These are phyloP conservation scores for Pelosia muscerda DNA, from an alignment of 2,888 invertebrate species.

Conservation along the genomic window DNA sequence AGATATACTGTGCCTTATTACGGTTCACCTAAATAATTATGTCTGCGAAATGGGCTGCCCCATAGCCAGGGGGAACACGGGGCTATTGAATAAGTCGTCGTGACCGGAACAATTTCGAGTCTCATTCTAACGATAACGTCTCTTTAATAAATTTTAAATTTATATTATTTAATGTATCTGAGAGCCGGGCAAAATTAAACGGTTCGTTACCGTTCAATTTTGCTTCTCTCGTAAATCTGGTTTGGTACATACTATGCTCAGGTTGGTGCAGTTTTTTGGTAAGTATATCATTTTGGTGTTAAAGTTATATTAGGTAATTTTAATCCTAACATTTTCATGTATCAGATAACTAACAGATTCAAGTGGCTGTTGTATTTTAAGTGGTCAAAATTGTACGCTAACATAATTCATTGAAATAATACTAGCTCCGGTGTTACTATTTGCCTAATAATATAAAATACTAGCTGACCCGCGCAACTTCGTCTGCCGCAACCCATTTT, in stretches of 20 bases:
- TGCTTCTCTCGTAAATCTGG: neutral
- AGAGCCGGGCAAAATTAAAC: neutral
- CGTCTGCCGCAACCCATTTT: too few species aligned
- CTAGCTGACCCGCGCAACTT: too few species aligned
- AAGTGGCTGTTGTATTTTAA: too few species aligned
- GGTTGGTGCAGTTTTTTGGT: neutral
- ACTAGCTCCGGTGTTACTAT: too few species aligned
- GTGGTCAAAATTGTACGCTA: too few species aligned
- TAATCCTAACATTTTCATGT: too few species aligned
- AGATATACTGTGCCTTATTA: neutral
- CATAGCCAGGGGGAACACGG: neutral
- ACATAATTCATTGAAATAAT: too few species aligned
- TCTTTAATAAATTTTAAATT: conserved; percentile 5
- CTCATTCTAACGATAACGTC: neutral
- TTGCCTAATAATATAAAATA: too few species aligned
- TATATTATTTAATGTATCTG: conserved; percentile 10
- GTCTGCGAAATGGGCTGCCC: conserved; percentile 1
- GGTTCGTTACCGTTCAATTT: neutral
- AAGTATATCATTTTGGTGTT: neutral
- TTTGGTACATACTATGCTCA: too few species aligned
- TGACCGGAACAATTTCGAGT: neutral
- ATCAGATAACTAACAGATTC: too few species aligned
- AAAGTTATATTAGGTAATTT: neutral
- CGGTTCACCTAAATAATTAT: neutral
- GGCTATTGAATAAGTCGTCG: neutral